Percentiles rank a stretch among this genome's conserved stretches.
Evolutionary conservation across 1,140 invertebrate species (phyloP).

Genomic region (Grapholita molesta): DNA sequence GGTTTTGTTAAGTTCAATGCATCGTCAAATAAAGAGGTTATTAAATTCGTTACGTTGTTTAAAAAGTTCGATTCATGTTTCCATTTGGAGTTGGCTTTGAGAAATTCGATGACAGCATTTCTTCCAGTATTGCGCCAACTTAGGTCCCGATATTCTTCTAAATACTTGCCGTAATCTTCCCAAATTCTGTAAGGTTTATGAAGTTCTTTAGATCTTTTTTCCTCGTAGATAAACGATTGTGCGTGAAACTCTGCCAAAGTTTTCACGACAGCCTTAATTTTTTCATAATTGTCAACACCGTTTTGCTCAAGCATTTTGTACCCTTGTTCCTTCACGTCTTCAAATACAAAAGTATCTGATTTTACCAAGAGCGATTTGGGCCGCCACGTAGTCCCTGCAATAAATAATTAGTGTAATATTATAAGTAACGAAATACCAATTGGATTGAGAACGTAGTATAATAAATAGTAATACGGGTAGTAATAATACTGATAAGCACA

Average conservation of each 20-base stretch:
- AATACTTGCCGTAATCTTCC: constrained; percentile 77
- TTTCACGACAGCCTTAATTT: constrained; percentile 72
- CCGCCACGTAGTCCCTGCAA: constrained; percentile 53
- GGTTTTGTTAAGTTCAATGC: constrained; percentile 70
- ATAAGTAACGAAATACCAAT: no score
- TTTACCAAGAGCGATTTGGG: constrained; percentile 44
- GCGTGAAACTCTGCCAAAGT: constrained; percentile 79
- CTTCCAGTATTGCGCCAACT: constrained; percentile 69
- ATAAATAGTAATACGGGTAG: no score
- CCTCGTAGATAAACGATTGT: constrained; percentile 77
- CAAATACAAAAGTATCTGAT: constrained; percentile 58
- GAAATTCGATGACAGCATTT: constrained; percentile 64
- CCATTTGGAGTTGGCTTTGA: constrained; percentile 64
- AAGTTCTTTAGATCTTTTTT: constrained; percentile 54
- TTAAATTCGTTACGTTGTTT: constrained; percentile 38
- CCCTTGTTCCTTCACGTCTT: constrained; percentile 49
- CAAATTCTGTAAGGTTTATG: constrained; percentile 66
- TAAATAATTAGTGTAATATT: neutral
- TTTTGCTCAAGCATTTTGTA: constrained; percentile 49
- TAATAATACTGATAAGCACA: no score
- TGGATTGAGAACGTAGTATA: no score
- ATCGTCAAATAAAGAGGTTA: constrained; percentile 50
- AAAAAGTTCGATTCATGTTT: constrained; percentile 38
- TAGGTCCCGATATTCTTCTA: constrained; percentile 48
- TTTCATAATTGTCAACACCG: constrained; percentile 62